Percentiles rank a stretch among this genome's conserved stretches.
Conservation (phyloP, 2,797 vertebrate genomes). For the Spinus pinus region DNA sequence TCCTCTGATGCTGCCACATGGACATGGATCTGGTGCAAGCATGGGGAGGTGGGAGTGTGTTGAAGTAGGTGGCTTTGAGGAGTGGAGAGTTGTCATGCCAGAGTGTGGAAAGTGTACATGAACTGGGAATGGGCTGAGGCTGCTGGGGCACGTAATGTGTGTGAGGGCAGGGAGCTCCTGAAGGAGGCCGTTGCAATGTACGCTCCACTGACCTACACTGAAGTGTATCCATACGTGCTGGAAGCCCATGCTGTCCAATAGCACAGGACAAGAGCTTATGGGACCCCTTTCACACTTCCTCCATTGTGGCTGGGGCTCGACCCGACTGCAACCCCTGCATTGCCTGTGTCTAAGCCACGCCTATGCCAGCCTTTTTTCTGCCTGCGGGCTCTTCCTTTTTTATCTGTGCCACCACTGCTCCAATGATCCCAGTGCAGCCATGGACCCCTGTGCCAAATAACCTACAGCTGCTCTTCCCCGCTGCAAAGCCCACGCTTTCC, state of each 20-base stretch:
- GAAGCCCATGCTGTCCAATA: rapidly evolving
- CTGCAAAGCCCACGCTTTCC: background rate
- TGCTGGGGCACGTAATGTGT: rapidly evolving
- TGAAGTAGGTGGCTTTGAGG: background rate
- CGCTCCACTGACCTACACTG: rapidly evolving
- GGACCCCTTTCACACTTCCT: background rate
- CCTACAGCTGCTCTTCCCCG: background rate
- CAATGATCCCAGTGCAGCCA: background rate
- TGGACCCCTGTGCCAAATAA: background rate
- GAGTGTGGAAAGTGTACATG: background rate
- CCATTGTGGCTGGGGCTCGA: background rate
- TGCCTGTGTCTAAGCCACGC: background rate
- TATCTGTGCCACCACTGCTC: background rate
- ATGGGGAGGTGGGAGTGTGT: background rate
- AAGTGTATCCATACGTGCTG: rapidly evolving
- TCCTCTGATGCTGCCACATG: rapidly evolving
- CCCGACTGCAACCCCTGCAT: rapidly evolving
- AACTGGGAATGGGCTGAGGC: background rate
- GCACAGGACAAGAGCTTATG: background rate
- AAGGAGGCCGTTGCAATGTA: background rate
- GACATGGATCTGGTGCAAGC: rapidly evolving
- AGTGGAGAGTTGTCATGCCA: background rate
- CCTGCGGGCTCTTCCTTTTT: background rate
- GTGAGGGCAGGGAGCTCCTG: background rate
- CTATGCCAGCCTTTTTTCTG: background rate